Conservation (phyloP, 2,888 invertebrate genomes). For the Sarcophaga rosellei region DNA sequence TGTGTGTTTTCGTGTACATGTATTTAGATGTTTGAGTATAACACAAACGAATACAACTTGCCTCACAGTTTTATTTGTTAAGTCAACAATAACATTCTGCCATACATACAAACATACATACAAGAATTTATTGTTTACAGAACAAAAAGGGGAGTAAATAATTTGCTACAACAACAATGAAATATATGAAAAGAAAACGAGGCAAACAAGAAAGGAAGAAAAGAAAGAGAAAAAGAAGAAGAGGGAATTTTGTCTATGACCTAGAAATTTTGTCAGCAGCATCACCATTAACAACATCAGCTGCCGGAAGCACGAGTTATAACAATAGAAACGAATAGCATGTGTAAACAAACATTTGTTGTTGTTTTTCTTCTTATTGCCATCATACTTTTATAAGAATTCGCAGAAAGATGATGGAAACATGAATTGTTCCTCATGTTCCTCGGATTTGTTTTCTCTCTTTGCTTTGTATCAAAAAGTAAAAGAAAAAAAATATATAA, state of each 20-base stretch:
- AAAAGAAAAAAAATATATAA: not conserved
- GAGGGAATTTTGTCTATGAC: conserved; percentile 35
- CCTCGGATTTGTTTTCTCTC: conserved; percentile 8
- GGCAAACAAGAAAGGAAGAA: not conserved
- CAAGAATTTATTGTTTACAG: not conserved
- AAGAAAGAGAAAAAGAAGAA: not conserved
- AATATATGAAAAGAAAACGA: not conserved
- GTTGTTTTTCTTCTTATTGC: not conserved
- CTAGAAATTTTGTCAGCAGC: conserved; percentile 53
- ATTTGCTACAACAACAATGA: not conserved
- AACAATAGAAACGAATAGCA: conserved; percentile 44
- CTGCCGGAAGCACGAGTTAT: conserved; percentile 29
- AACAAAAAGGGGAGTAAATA: not conserved
- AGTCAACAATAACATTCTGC: conserved; percentile 45
- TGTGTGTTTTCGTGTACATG: not conserved
- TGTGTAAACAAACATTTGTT: conserved; percentile 35
- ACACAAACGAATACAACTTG: conserved; percentile 35
- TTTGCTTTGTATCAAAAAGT: not conserved
- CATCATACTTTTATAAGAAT: conserved; percentile 32
- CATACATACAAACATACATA: conserved; percentile 1
- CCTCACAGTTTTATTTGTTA: conserved; percentile 56
- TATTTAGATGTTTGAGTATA: not conserved
- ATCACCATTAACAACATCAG: conserved; percentile 34
- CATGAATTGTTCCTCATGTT: conserved; percentile 22
- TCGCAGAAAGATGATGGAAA: not conserved